Evolutionary conservation across 2,888 invertebrate genomes (phyloP).

Genomic region (Melanostoma scalare): DNA sequence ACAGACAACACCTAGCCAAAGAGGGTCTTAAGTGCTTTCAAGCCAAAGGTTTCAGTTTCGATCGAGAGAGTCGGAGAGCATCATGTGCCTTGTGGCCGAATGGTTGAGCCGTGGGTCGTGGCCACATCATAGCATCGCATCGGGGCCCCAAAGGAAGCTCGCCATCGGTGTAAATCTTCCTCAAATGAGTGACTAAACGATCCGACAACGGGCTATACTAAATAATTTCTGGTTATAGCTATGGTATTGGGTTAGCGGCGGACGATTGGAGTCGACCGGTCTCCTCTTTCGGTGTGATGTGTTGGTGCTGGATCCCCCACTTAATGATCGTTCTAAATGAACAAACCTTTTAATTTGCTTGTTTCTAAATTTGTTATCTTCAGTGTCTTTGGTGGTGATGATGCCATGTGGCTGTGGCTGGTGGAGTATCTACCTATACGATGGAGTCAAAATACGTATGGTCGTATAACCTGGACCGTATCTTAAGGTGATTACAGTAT

Average conservation of each 20-base stretch:
- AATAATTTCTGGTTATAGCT: conserved; percentile 71
- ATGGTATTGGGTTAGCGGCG: conserved; percentile 17
- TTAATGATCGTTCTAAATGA: conserved; percentile 75
- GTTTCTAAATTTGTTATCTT: conserved; percentile 75
- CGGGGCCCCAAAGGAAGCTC: conserved; percentile 64
- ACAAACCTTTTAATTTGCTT: conserved; percentile 76
- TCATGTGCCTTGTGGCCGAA: conserved; percentile 26
- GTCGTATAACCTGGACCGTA: conserved; percentile 39
- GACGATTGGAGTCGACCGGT: conserved; percentile 64
- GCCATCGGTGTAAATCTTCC: conserved; percentile 72
- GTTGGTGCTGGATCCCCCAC: conserved; percentile 43
- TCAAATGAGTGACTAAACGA: conserved; percentile 74
- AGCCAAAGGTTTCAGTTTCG: conserved; percentile 23
- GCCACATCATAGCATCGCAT: conserved; percentile 39
- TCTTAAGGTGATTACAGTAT: conserved; percentile 30
- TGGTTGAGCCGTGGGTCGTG: conserved; percentile 35
- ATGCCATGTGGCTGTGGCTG: conserved; percentile 13
- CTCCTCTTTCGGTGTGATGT: conserved; percentile 29
- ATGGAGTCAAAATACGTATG: conserved; percentile 17
- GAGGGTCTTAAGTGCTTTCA: conserved; percentile 63
- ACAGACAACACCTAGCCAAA: conserved; percentile 56
- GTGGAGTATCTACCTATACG: conserved; percentile 3
- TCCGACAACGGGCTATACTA: conserved; percentile 71
- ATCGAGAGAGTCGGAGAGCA: conserved; percentile 13
- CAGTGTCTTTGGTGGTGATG: conserved; percentile 64